These are phyloP conservation scores for Aphrocallistes beatrix DNA, from an alignment of 37 sponge, comb jelly and placozoan genomes.

Conservation along the genomic window DNA sequence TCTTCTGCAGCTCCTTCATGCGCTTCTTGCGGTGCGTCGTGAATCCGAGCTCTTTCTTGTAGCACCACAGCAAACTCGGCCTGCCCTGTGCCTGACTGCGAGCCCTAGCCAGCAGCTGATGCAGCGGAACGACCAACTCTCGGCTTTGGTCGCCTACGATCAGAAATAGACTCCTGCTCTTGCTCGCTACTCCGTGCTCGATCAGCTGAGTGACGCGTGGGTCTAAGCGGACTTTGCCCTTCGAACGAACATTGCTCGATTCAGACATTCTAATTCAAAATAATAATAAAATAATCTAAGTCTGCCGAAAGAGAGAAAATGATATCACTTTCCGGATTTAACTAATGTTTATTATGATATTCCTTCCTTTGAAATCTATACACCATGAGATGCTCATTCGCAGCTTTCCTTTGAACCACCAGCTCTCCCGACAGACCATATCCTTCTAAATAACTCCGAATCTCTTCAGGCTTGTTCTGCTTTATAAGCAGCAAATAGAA, in stretches of 20 bases:
- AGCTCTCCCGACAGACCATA: neutral
- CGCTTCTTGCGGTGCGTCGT: conserved; percentile 96
- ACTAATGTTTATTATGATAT: neutral
- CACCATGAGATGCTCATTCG: neutral
- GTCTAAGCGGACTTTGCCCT: conserved; percentile 55
- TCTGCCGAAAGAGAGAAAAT: neutral
- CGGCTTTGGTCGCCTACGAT: conserved; percentile 74
- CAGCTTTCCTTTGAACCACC: neutral
- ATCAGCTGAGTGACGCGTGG: conserved; percentile 58
- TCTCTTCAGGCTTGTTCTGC: conserved; percentile 68
- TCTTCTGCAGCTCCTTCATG: conserved; percentile 84
- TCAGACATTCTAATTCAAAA: neutral
- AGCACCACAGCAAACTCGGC: conserved; percentile 91
- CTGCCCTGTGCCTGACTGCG: conserved; percentile 47
- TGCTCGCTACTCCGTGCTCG: conserved; percentile 63
- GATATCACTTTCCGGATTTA: neutral
- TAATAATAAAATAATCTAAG: neutral
- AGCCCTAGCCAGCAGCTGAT: conserved; percentile 78
- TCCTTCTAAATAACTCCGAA: neutral
- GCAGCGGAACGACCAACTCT: conserved; percentile 87
- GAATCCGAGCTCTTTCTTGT: conserved; percentile 96
- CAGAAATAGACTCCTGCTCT: conserved; percentile 61
- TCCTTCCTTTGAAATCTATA: neutral
- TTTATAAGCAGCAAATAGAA: conserved; percentile 65
- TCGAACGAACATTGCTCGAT: neutral